Evolutionary conservation across 2,797 vertebrate genomes (phyloP).

Genomic region (Sebastes baramenuke): DNA sequence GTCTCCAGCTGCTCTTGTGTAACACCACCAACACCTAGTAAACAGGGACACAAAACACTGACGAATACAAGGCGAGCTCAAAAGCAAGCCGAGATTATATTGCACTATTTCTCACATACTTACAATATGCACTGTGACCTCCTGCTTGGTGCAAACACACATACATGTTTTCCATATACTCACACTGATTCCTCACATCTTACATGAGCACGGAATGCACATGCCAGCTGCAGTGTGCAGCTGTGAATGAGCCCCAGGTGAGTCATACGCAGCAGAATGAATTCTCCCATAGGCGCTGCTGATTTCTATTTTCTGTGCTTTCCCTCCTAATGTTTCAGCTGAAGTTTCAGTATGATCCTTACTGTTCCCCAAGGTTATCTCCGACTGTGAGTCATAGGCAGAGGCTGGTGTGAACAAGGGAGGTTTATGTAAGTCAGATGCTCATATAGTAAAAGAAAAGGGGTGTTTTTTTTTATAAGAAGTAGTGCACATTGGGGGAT

Average conservation of each 20-base stretch:
- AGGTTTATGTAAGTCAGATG: conserved; percentile 40
- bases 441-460: conserved; percentile 14
- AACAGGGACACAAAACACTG: background rate
- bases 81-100: background rate
- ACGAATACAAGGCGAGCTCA: background rate
- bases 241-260: conserved; percentile 45
- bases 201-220: conserved; percentile 9
- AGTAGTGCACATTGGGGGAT: conserved; percentile 25
- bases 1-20: conserved; percentile 1
- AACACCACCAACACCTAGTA: background rate
- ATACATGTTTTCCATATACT: conserved; percentile 49
- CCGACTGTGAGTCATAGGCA: conserved; percentile 61
- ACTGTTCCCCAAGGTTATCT: conserved; percentile 44
- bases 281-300: conserved; percentile 37
- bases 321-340: conserved; percentile 43
- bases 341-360: conserved; percentile 42
- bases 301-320: conserved; percentile 50
- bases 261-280: conserved; percentile 57
- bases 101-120: conserved; percentile 1
- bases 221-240: background rate
- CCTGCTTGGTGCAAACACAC: conserved; percentile 9
- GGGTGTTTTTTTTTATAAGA: conserved; percentile 24
- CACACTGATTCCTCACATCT: conserved; percentile 18
- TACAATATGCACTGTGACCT: conserved; percentile 12
- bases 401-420: conserved; percentile 23